These are phyloP conservation scores for Trachelus stipa DNA, from an alignment of 2,888 invertebrate genomes.

Conservation along the genomic window DNA sequence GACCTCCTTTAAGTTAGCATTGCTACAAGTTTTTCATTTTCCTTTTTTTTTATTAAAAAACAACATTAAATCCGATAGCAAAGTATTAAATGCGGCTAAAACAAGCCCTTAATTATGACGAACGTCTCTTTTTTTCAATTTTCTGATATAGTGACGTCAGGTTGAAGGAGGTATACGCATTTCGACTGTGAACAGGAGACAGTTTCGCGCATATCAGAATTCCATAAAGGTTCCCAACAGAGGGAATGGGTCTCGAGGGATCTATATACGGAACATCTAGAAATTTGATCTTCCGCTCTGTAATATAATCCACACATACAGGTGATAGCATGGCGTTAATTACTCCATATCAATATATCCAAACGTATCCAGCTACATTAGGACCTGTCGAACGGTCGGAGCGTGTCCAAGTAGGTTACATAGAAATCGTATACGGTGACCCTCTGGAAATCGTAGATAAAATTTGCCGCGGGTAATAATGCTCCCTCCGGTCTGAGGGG, in stretches of 20 bases:
- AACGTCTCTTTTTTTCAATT: background rate
- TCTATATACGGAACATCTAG: background rate
- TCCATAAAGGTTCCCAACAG: background rate
- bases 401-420: background rate
- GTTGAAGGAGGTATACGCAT: background rate
- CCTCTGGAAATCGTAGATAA: background rate
- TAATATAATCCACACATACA: background rate
- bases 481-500: background rate
- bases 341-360: background rate
- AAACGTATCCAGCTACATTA: too few relatives aligned
- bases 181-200: background rate
- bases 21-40: background rate
- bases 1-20: background rate
- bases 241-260: background rate
- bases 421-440: background rate
- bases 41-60: too few relatives aligned
- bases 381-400: too few relatives aligned
- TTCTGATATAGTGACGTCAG: background rate
- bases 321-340: background rate
- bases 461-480: background rate
- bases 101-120: background rate
- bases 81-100: background rate
- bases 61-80: background rate
- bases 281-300: background rate
- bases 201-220: background rate